Evolutionary conservation across 2,888 invertebrate species (phyloP), one percentile per base, ranked within the genome.

Genomic region (Blomia tropicalis): DNA sequence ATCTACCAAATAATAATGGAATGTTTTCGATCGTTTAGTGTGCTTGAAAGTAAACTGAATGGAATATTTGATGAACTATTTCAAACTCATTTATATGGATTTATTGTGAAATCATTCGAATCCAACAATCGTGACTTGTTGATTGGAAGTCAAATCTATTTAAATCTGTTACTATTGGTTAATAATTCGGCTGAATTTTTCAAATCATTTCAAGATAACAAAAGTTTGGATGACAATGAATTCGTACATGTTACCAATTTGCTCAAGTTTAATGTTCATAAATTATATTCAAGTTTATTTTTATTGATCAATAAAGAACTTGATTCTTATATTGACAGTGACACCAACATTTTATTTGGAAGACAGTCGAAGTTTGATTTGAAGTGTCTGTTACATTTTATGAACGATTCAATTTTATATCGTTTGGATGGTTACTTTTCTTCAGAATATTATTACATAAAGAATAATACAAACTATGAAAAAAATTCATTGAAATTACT

Each of bases 391-490:
- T 22, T 56, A 22, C 56, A 30, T 32, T 56, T 56, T 36, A 2
- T 56, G 19, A 56, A 23, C 56, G 56, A 56, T 14, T 29, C 56
- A 32, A 27, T 4, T 31, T 36, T 27, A 11, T 27, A 22, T 56
- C 29, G 19, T n/a, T 7, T 3, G 11, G 56, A 56, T 36, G 56
- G 56, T 1, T 56, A 56, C 23, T 56, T 56, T 25, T 56, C 56
- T 29, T 56, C 25, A 14, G 56, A 56, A 19, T 56, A 22, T 56
- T 56, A 56, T 36, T 56, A 27, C 29, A 56, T 1, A 2, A 27
- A 56, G 23, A 4, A 3, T 14, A 27, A 56, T 14, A 27, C 29
- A n/a, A 56, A 56, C 29, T 56, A 5, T 25, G 56, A 56, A 19
- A 23, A 27, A 36, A 56, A 56, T 56, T 2, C 29, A 14, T 36